phyloP scores from a whole-genome alignment of 2,113 vertebrate species.

The Merops nubicus region DNA sequence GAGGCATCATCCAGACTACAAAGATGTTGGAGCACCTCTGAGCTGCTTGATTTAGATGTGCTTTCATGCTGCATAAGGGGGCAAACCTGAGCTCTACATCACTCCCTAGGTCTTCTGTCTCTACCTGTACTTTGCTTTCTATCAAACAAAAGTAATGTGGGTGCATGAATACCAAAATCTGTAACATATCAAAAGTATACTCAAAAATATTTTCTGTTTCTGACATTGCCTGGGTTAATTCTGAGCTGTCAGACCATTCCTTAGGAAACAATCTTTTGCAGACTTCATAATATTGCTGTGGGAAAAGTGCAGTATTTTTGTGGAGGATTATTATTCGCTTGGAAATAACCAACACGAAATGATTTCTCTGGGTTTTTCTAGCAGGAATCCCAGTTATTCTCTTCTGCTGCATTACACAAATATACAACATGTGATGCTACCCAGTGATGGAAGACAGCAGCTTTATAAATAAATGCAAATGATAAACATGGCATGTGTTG shows the following conservation, averaged over 20 bases:
- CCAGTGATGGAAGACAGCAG: background rate
- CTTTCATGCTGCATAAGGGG: background rate
- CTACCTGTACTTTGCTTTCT: background rate
- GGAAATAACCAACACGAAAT: slow-evolving; percentile 24
- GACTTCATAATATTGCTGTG: background rate
- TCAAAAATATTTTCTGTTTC: background rate
- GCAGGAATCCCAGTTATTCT: slow-evolving; percentile 33
- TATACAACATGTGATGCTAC: background rate
- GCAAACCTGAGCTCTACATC: background rate
- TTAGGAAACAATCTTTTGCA: background rate
- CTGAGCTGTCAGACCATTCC: background rate
- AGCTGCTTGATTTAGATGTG: background rate
- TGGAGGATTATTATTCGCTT: slow-evolving; percentile 27
- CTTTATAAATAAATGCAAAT: slow-evolving; percentile 35
- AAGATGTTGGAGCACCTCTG: background rate
- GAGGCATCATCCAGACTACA: background rate
- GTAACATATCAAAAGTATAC: background rate
- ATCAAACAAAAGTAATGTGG: background rate
- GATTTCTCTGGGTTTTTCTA: slow-evolving; percentile 55
- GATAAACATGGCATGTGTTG: background rate
- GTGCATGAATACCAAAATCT: background rate
- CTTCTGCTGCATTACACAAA: slow-evolving; percentile 48
- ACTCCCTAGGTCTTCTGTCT: background rate
- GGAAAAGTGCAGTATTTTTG: background rate
- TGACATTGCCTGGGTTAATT: slow-evolving; percentile 5